Conservation (phyloP, 1,140 invertebrate species). For the Drosophila nigromelanica region DNA sequence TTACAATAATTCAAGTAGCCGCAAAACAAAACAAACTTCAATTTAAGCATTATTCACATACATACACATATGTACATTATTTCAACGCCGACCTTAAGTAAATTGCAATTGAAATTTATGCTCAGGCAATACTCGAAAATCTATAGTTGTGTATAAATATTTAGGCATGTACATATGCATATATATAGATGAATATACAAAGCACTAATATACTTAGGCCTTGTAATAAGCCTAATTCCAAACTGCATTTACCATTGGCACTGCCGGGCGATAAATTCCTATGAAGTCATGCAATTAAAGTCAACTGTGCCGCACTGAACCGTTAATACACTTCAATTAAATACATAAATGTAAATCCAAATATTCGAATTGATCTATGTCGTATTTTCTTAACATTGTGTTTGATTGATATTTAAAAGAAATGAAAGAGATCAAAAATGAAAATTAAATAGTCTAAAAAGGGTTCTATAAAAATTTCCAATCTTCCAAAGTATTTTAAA, state of each 20-base stretch:
- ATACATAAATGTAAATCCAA: neutral
- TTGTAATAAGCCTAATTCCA: constrained; percentile 61
- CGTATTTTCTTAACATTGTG: too few relatives aligned
- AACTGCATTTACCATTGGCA: constrained; percentile 42
- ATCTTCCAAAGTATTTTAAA: too few relatives aligned
- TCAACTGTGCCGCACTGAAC: neutral
- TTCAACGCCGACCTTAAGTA: constrained; percentile 26
- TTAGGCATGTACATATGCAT: neutral
- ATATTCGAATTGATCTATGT: too few relatives aligned
- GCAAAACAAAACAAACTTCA: constrained; percentile 66
- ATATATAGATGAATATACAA: constrained; percentile 24
- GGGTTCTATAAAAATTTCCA: too few relatives aligned
- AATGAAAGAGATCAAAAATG: constrained; percentile 54
- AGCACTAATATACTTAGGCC: constrained; percentile 44
- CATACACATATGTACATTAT: constrained; percentile 12
- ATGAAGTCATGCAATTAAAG: constrained; percentile 12
- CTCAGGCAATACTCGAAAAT: constrained; percentile 25
- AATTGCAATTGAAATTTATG: constrained; percentile 71
- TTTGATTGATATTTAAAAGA: too few relatives aligned
- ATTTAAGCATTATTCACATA: constrained; percentile 17
- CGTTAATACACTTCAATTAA: neutral
- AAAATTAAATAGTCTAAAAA: constrained; percentile 24
- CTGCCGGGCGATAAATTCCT: constrained; percentile 22
- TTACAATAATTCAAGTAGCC: constrained; percentile 63
- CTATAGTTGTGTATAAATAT: constrained; percentile 35